Evolutionary conservation across 2,888 invertebrate species (phyloP).

Genomic region (Drosophila lutescens): DNA sequence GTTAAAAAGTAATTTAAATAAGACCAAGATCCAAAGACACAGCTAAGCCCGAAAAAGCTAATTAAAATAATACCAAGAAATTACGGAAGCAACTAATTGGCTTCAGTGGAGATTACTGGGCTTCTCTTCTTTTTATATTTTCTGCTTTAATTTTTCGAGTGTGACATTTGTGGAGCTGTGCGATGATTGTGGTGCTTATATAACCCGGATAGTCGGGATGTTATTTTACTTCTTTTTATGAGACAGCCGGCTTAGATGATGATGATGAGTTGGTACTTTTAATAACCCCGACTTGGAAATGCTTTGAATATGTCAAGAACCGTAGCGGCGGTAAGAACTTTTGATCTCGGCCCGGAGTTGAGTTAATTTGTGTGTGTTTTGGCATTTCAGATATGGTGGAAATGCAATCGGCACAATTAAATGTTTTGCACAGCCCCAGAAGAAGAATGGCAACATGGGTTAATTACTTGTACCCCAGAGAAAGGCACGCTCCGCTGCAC

Average conservation of each 20-base stretch:
- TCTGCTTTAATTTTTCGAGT: constrained; percentile 42
- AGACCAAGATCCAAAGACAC: constrained; percentile 23
- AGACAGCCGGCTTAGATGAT: constrained; percentile 18
- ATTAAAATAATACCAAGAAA: constrained; percentile 80
- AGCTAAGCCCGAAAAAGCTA: constrained; percentile 46
- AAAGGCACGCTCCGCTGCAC: constrained; percentile 74
- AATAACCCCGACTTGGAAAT: constrained; percentile 63
- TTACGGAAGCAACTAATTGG: constrained; percentile 79
- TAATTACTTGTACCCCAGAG: constrained; percentile 62
- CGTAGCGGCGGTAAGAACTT: constrained; percentile 67
- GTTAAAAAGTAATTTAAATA: constrained; percentile 68
- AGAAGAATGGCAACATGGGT: constrained; percentile 65
- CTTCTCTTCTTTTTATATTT: constrained; percentile 26
- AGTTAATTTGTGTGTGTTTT: constrained; percentile 45
- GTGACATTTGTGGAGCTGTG: constrained; percentile 65
- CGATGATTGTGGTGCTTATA: constrained; percentile 48
- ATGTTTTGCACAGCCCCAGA: constrained; percentile 67
- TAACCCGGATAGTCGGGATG: constrained; percentile 40
- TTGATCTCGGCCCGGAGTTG: constrained; percentile 56
- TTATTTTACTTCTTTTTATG: constrained; percentile 21
- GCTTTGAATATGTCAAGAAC: constrained; percentile 75
- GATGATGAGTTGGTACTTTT: constrained; percentile 53
- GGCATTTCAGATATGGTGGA: constrained; percentile 73
- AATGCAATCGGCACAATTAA: constrained; percentile 78
- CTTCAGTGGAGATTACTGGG: constrained; percentile 31